Conservation (phyloP, 2,797 vertebrate genomes). For the Saxicola maurus region DNA sequence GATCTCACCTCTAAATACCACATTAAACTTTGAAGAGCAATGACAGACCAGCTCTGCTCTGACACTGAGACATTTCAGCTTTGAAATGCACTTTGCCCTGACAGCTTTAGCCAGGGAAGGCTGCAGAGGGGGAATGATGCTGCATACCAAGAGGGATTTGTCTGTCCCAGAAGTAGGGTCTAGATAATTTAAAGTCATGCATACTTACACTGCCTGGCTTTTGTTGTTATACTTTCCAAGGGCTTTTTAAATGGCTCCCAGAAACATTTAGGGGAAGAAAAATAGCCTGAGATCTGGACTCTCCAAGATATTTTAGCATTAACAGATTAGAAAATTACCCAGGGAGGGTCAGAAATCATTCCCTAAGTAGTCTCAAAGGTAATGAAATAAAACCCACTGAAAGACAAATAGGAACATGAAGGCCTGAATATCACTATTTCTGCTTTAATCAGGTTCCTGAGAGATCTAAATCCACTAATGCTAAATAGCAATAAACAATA, state of each 20-base stretch:
- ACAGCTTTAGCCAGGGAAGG: neutral
- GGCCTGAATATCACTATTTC: neutral
- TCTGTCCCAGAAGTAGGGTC: neutral
- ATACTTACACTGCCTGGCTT: neutral
- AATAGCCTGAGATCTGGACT: neutral
- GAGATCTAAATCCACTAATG: conserved; percentile 8
- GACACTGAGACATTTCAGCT: neutral
- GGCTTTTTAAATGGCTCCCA: neutral
- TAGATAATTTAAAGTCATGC: neutral
- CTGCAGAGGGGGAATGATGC: neutral
- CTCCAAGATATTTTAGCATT: neutral
- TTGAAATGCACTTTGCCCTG: neutral
- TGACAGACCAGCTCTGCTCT: neutral
- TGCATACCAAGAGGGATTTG: neutral
- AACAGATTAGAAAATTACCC: conserved; percentile 26
- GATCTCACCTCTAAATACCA: neutral
- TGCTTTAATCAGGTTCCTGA: neutral
- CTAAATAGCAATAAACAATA: conserved; percentile 43
- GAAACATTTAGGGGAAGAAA: neutral
- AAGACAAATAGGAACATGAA: conserved; percentile 27
- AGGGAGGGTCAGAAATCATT: conserved; percentile 9
- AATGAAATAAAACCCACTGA: conserved; percentile 34
- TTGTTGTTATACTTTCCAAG: neutral
- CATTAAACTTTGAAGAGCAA: neutral
- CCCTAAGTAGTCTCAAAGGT: conserved; percentile 3